Conservation (phyloP, 2,113 vertebrate genomes). For the Equus przewalskii region DNA sequence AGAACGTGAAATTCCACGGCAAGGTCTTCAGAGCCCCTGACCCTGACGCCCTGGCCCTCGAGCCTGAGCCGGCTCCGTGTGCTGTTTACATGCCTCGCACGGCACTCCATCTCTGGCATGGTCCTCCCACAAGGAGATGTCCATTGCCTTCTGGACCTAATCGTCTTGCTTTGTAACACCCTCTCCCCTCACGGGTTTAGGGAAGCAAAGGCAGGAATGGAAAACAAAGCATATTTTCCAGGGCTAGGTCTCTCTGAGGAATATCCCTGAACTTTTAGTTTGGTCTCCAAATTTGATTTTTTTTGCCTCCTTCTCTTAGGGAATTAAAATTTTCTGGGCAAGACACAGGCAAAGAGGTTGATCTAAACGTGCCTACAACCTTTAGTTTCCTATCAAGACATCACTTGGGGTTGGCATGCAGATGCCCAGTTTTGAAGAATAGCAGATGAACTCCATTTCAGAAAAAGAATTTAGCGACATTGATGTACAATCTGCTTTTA, state of each 20-base stretch:
- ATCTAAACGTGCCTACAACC: not conserved
- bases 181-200: not conserved
- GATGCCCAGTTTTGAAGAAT: slow-evolving; percentile 75
- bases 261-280: slow-evolving; percentile 25
- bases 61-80: not conserved
- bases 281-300: not conserved
- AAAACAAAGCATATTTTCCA: slow-evolving; percentile 60
- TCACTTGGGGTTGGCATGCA: not conserved
- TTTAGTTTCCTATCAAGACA: not conserved
- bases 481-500: slow-evolving; percentile 67
- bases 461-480: slow-evolving; percentile 74
- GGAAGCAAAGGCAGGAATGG: not conserved
- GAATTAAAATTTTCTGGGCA: slow-evolving; percentile 18
- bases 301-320: not conserved
- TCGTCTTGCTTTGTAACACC: not conserved
- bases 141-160: not conserved
- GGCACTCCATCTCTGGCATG: not conserved
- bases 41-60: not conserved
- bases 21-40: slow-evolving; percentile 5
- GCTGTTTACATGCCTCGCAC: not conserved
- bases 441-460: slow-evolving; percentile 42
- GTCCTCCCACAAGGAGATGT: not conserved
- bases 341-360: not conserved
- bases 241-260: slow-evolving; percentile 28
- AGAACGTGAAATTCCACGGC: slow-evolving; percentile 56